Conservation (phyloP, 2,113 vertebrate genomes). For the Thalassarche chlororhynchos region DNA sequence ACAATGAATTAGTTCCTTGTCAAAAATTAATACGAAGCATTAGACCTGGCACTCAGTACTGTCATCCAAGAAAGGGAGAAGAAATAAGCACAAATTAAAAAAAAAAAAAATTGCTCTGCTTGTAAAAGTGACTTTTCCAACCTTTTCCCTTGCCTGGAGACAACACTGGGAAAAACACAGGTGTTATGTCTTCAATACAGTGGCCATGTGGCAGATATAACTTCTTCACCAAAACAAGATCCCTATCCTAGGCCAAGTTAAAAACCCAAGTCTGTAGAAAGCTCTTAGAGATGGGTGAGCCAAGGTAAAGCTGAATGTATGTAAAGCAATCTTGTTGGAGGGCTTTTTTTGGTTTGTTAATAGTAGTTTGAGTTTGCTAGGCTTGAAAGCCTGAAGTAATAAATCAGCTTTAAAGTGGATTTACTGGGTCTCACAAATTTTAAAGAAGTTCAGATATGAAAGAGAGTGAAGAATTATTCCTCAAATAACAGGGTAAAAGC, state of each 20-base stretch:
- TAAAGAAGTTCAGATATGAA: neutral
- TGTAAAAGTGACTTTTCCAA: neutral
- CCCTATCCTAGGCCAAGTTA: neutral
- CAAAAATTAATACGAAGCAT: neutral
- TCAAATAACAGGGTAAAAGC: neutral
- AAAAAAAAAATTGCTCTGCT: neutral
- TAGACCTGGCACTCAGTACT: neutral
- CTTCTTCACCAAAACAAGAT: neutral
- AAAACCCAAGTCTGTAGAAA: neutral
- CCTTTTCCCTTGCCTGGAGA: neutral
- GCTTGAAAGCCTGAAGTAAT: neutral
- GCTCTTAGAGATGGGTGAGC: neutral
- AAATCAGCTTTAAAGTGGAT: neutral
- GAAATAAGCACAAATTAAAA: neutral
- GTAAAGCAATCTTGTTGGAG: neutral
- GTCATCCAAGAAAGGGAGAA: neutral
- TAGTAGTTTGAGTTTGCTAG: neutral
- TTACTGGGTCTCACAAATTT: neutral
- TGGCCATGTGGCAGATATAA: neutral
- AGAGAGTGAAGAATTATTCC: neutral
- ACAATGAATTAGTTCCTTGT: neutral
- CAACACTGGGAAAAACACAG: neutral
- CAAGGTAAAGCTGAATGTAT: neutral
- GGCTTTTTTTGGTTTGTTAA: neutral
- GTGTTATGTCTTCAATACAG: neutral